These are phyloP conservation scores for Phalacrocorax brasilianus DNA, from an alignment of 2,113 vertebrate species.

Conservation along the genomic window DNA sequence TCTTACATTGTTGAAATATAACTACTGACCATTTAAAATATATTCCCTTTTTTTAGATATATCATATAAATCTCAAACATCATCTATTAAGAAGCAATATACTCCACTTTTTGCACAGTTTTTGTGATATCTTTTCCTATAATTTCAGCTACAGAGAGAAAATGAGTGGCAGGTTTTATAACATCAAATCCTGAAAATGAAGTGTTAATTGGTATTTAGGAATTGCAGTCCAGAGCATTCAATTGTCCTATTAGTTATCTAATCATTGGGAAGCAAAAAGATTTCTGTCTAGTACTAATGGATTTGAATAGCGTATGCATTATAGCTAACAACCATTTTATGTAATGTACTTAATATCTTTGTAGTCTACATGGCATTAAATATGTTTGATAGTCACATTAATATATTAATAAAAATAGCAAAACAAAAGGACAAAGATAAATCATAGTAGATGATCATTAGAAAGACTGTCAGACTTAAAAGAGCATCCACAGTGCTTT, in stretches of 20 bases:
- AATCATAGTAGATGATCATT: not conserved
- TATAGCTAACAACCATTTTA: not conserved
- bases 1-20: not conserved
- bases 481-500: not conserved
- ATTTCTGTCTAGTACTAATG: not conserved
- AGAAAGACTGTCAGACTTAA: not conserved
- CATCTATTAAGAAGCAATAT: not conserved
- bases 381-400: not conserved
- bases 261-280: not conserved
- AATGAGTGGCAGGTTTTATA: not conserved
- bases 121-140: not conserved
- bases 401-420: not conserved
- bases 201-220: slow-evolving; percentile 15
- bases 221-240: not conserved
- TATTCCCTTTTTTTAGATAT: not conserved
- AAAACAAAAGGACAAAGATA: not conserved
- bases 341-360: not conserved
- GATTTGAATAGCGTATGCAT: not conserved
- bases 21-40: not conserved
- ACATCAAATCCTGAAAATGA: not conserved
- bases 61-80: not conserved
- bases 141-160: slow-evolving; percentile 23
- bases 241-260: not conserved
- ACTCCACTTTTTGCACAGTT: not conserved
- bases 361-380: not conserved